phyloP scores from a whole-genome alignment of 2,797 vertebrate species.

The Aldrovandia affinis region DNA sequence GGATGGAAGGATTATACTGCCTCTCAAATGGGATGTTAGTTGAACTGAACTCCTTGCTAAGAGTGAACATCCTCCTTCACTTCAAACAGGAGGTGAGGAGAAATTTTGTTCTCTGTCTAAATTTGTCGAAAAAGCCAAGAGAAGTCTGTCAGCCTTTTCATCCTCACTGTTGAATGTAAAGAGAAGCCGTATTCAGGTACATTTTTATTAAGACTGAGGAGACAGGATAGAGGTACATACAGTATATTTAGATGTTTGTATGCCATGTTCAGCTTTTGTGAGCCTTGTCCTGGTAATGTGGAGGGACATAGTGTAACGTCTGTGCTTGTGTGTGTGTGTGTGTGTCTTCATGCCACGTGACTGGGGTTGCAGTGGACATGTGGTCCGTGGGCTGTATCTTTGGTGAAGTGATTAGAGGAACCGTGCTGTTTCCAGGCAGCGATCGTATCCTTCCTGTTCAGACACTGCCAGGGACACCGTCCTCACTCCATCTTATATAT shows the following conservation, averaged over 20 bases:
- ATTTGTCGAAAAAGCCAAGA: no score
- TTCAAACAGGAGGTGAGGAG: background rate
- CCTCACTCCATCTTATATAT: background rate
- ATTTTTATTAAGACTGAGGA: background rate
- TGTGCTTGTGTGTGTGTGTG: slow-evolving; percentile 56
- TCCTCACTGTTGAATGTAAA: background rate
- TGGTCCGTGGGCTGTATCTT: slow-evolving; percentile 99
- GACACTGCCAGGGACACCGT: background rate
- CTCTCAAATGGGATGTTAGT: background rate
- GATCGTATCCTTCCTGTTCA: slow-evolving; percentile 93
- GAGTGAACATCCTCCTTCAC: background rate
- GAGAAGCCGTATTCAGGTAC: background rate
- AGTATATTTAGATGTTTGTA: background rate
- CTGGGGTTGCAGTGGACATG: slow-evolving; percentile 92
- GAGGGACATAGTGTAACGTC: slow-evolving; percentile 19
- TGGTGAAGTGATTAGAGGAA: slow-evolving; percentile 98
- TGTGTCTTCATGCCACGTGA: slow-evolving; percentile 40
- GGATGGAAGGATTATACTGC: background rate
- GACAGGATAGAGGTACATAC: background rate
- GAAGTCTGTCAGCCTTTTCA: background rate
- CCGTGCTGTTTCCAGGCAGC: slow-evolving; percentile 95
- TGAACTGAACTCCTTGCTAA: background rate
- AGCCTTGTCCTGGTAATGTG: background rate
- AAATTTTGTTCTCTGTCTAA: background rate
- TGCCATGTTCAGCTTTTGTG: background rate